Evolutionary conservation across 2,113 vertebrate species (phyloP), one percentile per base, ranked within the genome.

Genomic region (Ahaetulla prasina): DNA sequence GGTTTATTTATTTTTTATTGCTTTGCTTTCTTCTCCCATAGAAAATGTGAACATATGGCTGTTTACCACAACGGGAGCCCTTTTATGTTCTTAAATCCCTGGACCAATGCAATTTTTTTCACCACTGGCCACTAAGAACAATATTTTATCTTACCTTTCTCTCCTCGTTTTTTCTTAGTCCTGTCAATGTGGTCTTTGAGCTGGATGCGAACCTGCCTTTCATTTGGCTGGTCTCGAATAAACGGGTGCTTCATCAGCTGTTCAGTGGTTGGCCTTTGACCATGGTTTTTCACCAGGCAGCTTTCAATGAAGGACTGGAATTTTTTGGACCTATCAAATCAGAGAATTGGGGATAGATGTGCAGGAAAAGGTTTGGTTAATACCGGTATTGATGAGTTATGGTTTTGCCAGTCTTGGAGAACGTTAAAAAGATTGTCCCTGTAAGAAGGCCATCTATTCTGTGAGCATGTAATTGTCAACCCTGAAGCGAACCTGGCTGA

Each of bases 181-280:
- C 99, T 98, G 94, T 99, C 99, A 30, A 99, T 99, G 96, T 99
- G 99, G 97, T 99, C 99, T 97, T 99, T 99, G 89, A 99, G 99
- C 97, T 99, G 99, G 95, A 99, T 99, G 96, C 99, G 99, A 97
- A 99, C 98, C 97, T 99, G 99, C 91, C 99, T 97, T 89, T 99
- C 99, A 2, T 99, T 99, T 93, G 98, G 98, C 12, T 99, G 98
- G 97, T 99, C 99, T 93, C 99, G 95, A 95, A 99, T 99, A 96
- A 99, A 99, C 0, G 99, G 99, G 50, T 99, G 99, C 91, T 99
- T 99, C 96, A 99, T 99, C 95, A 99, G 98, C 96, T 99, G 99
- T 96, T 99, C 99, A 0, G 99, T 99, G 91, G 98, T 98, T 50
- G 99, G 99, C 94, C 99, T 96, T 98, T 99, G 99, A 92, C 98